Conservation (phyloP, 2,113 vertebrate genomes). For the Gasterosteus nipponicus region DNA sequence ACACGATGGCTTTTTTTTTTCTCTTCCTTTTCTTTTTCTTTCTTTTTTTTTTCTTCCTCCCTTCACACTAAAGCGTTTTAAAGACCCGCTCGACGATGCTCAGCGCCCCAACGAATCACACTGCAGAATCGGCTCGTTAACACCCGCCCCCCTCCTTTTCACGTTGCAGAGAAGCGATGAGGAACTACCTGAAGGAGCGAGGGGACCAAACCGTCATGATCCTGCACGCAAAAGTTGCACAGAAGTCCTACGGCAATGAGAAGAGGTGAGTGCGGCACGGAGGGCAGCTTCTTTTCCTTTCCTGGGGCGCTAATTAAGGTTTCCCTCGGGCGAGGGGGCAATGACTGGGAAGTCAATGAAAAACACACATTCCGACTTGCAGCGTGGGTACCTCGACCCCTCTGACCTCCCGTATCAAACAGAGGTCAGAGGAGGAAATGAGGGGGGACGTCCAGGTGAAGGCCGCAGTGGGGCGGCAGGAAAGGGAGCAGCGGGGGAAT, state of each 20-base stretch:
- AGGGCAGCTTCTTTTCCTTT: background rate
- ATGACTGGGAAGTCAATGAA: background rate
- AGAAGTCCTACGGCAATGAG: constrained; percentile 99
- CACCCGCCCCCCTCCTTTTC: constrained; percentile 1
- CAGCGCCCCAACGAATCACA: background rate
- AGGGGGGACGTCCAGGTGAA: constrained; percentile 44
- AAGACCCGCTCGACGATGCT: background rate
- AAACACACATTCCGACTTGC: constrained; percentile 12
- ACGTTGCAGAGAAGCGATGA: constrained; percentile 94
- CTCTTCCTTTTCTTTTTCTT: background rate
- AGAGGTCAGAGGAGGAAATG: constrained; percentile 52
- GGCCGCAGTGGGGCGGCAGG: background rate
- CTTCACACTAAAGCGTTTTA: background rate
- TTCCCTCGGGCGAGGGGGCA: too few relatives aligned
- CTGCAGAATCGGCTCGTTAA: too few relatives aligned
- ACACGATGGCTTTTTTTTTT: background rate
- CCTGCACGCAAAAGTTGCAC: constrained; percentile 98
- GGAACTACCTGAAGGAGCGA: constrained; percentile 98
- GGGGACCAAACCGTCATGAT: constrained; percentile 99
- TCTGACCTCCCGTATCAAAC: constrained; percentile 16
- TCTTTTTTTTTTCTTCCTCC: background rate
- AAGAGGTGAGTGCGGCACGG: constrained; percentile 85
- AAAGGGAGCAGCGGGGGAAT: background rate
- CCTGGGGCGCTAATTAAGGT: background rate
- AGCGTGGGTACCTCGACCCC: constrained; percentile 12